phyloP scores from a whole-genome alignment of 2,888 invertebrate genomes.

The Cheilosia soror region DNA sequence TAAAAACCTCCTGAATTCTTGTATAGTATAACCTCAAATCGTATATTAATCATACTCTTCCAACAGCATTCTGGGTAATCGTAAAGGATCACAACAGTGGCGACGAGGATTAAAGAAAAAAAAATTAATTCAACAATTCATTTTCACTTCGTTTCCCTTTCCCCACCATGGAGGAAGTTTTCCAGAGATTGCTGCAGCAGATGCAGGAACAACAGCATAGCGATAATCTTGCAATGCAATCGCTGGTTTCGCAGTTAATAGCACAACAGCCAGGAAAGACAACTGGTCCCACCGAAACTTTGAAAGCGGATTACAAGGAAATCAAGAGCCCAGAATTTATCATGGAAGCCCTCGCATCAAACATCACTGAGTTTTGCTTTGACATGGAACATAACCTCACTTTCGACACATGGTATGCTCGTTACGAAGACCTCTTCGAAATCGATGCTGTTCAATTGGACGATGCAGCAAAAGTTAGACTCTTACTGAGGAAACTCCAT shows the following conservation, averaged over 20 bases:
- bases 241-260: neutral
- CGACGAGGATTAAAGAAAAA: no score
- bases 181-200: neutral
- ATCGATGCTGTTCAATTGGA: slow-evolving; percentile 61
- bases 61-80: no score
- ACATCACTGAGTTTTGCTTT: slow-evolving; percentile 61
- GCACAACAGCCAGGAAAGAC: neutral
- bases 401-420: slow-evolving; percentile 64
- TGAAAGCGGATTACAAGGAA: neutral
- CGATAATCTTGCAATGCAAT: neutral
- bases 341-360: slow-evolving; percentile 59
- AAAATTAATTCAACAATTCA: no score
- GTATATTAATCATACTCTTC: no score
- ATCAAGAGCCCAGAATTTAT: slow-evolving; percentile 38
- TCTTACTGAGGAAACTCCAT: slow-evolving; percentile 64
- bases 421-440: slow-evolving; percentile 65
- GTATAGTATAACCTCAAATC: no score
- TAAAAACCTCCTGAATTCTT: no score
- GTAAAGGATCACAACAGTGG: no score
- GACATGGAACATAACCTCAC: slow-evolving; percentile 68
- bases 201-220: neutral
- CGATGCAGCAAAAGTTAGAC: slow-evolving; percentile 64
- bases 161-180: neutral
- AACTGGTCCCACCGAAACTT: neutral
- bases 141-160: neutral